Base-by-base conservation (phyloP, 1,140 invertebrate species). In the Rhagoletis zephyria region DNA sequence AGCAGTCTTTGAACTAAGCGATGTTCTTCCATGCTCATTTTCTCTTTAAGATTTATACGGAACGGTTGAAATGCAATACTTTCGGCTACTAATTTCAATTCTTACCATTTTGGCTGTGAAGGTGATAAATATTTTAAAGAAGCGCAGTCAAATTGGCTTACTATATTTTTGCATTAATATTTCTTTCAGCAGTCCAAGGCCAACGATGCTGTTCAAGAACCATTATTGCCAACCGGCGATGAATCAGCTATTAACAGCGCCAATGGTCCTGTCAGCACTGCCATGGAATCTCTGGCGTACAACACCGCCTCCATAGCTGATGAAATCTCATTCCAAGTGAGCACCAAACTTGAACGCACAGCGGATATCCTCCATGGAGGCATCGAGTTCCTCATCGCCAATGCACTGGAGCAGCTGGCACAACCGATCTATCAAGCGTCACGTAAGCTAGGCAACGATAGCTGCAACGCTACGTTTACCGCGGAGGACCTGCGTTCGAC, bases 261-360 rank as follows among this genome's bases (percentile, higher is more conserved):
- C 61, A 86, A 85, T 85, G 91, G 90, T 70, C 91, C 91, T 2
- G 89, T 91, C 10, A 89, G 70, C 59, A 89, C 89, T 87, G 91
- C 91, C 6, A 59, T 91, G 3, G 88, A 91, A 70, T 90, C 89
- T 30, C 85, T 91, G 0, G 88, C 89, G 9, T 85, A 88, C 45
- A 88, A 90, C 56, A 87, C 89, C 10, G 88, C 90, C 10, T 86
- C 89, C 70, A 89, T 91, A 0, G 91, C 89, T 42, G 90, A 91
- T 60, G 85, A 88, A 59, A 88, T 87, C 3, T 88, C 89, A n/a
- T 14, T 45, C 1, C 90, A 91, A 40, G 63, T 91, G 74, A 87
- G 90, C 30, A 87, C 30, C 1, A 91, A 91, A 64, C 88, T 91
- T 14, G 88, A 90, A 51, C 87, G 88, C 10, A 89, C 88, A 0